Base-by-base conservation (phyloP, 2,888 invertebrate species). In the Himalopsyche tibetana region DNA sequence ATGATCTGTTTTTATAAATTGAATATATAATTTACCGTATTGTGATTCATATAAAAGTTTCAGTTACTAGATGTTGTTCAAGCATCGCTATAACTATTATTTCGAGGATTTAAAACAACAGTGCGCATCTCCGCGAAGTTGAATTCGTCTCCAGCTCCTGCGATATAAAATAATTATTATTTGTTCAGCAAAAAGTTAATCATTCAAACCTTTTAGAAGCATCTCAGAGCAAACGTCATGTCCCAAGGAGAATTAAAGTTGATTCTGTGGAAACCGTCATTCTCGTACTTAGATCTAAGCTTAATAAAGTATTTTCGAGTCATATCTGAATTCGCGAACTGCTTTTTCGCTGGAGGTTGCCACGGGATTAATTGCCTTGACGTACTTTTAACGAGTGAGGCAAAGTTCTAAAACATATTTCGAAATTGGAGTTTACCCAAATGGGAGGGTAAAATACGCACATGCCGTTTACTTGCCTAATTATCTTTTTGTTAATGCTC, bases 311-410 rank as follows among this genome's bases (percentile, higher is more conserved):
- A 74, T 84, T 69, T 84, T 74, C 84, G 69, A 84, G 40, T 84
- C 69, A 63, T 74, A 84, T 84, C 84, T 45, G 84, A 84, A 84
- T 84, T 74, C 69, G 84, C 74, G 74, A 84, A 80, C 45, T 55
- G 45, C 28, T 74, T 83, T 69, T 36, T 63, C 55, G 80, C 69
- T 84, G 42, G 19, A 80, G 80, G 80, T 55, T 55, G 84, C 80
- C 80, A 80, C 19, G 84, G 84, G 84, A 84, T 84, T 84, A 84
- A 84, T 84, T 84, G 80, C 51, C 45, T 36, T 51, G 80, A 84
- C 45, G 84, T 84, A 84, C 84, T 80, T 80, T 80, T 84, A 84
- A 84, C 84, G 84, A 84, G 84, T 80, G 17, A 80, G 80, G 28
- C 40, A 42, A 40, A 42, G 80, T 63, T 74, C 28, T 42, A 28